These are phyloP conservation scores for Drosophila azteca DNA, from an alignment of 1,140 invertebrate genomes.

Conservation along the genomic window DNA sequence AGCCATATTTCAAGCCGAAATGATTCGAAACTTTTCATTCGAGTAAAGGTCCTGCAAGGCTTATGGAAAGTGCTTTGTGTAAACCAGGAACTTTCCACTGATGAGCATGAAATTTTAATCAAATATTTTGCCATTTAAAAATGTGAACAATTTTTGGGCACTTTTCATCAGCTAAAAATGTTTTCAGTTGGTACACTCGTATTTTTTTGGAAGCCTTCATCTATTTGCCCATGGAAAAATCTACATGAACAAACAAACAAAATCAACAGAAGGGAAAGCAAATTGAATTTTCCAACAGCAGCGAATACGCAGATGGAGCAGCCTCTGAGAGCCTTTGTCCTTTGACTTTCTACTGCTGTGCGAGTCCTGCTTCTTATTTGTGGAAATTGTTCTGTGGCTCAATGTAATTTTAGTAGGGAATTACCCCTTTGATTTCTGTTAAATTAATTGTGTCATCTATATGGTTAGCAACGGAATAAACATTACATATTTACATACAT, in stretches of 20 bases:
- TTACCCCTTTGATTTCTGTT: constrained; percentile 27
- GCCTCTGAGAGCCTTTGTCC: neutral
- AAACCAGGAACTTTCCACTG: constrained; percentile 13
- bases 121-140: constrained; percentile 18
- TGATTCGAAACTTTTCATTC: constrained; percentile 45
- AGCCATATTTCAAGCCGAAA: constrained; percentile 35
- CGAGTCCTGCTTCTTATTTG: constrained; percentile 8
- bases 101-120: constrained; percentile 36
- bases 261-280: neutral
- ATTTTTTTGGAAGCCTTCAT: constrained; percentile 19
- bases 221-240: constrained; percentile 19
- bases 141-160: constrained; percentile 11
- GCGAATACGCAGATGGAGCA: neutral
- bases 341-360: neutral
- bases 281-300: constrained; percentile 15
- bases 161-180: constrained; percentile 15
- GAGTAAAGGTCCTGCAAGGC: constrained; percentile 7
- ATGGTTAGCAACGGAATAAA: constrained; percentile 44
- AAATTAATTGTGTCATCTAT: constrained; percentile 47
- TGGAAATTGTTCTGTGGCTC: neutral
- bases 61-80: constrained; percentile 3
- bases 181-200: constrained; percentile 10
- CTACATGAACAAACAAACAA: neutral
- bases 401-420: neutral
- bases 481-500: constrained; percentile 21